Evolutionary conservation across 2,888 invertebrate species (phyloP).

Genomic region (Phaonia tiefii): DNA sequence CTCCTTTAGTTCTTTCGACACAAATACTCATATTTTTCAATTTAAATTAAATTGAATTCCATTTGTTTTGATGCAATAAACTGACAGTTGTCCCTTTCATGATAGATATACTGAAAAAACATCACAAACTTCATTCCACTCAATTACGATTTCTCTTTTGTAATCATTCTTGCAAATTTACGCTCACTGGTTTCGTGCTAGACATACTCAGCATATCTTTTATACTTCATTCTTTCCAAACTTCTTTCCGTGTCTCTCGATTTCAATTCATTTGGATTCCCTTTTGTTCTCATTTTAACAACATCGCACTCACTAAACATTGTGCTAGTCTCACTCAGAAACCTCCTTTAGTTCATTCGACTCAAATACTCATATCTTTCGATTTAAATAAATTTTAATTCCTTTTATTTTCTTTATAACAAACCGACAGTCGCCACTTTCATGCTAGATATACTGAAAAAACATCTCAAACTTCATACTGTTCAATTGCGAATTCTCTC

Average conservation of each 20-base stretch:
- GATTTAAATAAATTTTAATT: too few relatives aligned
- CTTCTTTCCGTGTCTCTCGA: too few relatives aligned
- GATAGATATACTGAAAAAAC: too few relatives aligned
- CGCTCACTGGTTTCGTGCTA: not conserved
- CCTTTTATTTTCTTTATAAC: too few relatives aligned
- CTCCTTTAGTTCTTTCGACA: not conserved
- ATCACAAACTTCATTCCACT: not conserved
- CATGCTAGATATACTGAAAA: too few relatives aligned
- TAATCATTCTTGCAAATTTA: not conserved
- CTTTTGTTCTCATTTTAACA: conserved; percentile 1
- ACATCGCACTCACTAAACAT: not conserved
- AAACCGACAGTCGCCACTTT: too few relatives aligned
- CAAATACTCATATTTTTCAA: too few relatives aligned
- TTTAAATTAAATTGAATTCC: too few relatives aligned
- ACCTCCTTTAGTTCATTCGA: not conserved
- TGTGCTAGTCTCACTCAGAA: not conserved
- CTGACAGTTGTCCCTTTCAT: too few relatives aligned
- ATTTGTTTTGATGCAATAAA: too few relatives aligned
- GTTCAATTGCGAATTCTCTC: too few relatives aligned
- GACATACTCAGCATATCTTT: not conserved
- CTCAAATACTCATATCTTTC: not conserved
- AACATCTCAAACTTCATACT: not conserved
- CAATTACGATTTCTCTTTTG: not conserved
- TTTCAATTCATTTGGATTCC: not conserved
- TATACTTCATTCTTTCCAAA: not conserved